These are phyloP conservation scores for Tautogolabrus adspersus DNA, from an alignment of 2,113 vertebrate species.

Conservation along the genomic window DNA sequence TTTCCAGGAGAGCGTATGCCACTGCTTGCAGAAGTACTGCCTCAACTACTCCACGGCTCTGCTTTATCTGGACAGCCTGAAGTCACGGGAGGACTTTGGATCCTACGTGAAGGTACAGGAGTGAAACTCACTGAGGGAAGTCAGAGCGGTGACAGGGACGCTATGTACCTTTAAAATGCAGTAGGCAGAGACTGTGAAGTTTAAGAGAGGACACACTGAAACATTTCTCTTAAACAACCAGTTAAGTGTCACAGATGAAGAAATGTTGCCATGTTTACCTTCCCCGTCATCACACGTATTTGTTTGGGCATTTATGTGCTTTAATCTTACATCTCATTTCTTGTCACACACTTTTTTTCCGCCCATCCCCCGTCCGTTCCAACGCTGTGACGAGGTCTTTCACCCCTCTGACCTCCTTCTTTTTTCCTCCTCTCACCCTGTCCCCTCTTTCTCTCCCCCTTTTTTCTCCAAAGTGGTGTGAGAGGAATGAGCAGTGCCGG, in stretches of 20 bases:
- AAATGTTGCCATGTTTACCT: conserved; percentile 37
- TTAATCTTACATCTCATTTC: conserved; percentile 10
- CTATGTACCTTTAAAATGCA: conserved; percentile 36
- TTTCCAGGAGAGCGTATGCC: conserved; percentile 89
- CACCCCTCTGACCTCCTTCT: conserved; percentile 32
- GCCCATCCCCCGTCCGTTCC: background rate
- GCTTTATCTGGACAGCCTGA: conserved; percentile 91
- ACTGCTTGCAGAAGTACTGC: conserved; percentile 92
- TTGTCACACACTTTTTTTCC: conserved; percentile 2
- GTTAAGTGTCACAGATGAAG: conserved; percentile 33
- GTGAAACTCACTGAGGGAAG: conserved; percentile 4
- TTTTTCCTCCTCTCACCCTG: conserved; percentile 20
- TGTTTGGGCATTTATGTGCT: conserved; percentile 24
- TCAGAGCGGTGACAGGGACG: conserved; percentile 24
- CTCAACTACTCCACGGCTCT: conserved; percentile 90
- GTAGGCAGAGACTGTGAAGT: conserved; percentile 24
- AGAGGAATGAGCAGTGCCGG: conserved; percentile 87
- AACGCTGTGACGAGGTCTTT: conserved; percentile 10
- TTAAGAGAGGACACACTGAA: conserved; percentile 20
- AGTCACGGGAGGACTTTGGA: conserved; percentile 89
- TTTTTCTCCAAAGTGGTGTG: conserved; percentile 87
- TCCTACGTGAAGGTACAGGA: conserved; percentile 89
- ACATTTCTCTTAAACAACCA: conserved; percentile 10
- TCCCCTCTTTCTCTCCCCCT: background rate
- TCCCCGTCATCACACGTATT: conserved; percentile 11